Percentiles rank a stretch among this genome's conserved stretches.
Evolutionary conservation across 2,113 vertebrate genomes (phyloP).

Genomic region (Pachyramphus minor): DNA sequence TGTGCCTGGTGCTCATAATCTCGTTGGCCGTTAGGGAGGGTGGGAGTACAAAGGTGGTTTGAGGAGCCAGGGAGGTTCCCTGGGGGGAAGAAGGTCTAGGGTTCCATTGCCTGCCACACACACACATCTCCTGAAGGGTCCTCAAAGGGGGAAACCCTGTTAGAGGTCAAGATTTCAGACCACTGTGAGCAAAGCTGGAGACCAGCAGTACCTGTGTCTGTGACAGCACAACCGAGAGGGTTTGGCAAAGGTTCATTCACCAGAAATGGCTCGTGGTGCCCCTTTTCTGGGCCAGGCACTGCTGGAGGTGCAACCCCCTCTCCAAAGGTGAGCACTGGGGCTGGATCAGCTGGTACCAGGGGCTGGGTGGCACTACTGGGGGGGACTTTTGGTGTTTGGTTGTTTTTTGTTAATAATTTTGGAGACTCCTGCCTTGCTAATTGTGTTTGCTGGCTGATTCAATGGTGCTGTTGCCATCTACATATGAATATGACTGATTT

Average conservation of each 20-base stretch:
- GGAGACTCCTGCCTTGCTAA: neutral
- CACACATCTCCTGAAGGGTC: neutral
- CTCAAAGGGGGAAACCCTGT: neutral
- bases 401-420: neutral
- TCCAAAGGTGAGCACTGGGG: neutral
- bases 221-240: neutral
- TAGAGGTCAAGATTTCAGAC: neutral
- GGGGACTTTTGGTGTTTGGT: no score
- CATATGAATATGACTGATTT: neutral
- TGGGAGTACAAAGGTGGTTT: neutral
- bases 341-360: neutral
- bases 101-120: neutral
- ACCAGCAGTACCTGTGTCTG: neutral
- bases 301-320: neutral
- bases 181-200: neutral
- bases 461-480: neutral
- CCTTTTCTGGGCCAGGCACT: accelerated
- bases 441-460: neutral
- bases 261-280: neutral
- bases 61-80: neutral
- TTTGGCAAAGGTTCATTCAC: neutral
- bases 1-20: neutral
- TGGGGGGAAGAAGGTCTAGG: neutral
- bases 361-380: neutral
- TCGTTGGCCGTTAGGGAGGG: neutral